A percentile compares a stretch with the other conserved stretches of the same genome.
phyloP scores from a whole-genome alignment of 1,140 invertebrate genomes.

The Acyrthosiphon pisum region DNA sequence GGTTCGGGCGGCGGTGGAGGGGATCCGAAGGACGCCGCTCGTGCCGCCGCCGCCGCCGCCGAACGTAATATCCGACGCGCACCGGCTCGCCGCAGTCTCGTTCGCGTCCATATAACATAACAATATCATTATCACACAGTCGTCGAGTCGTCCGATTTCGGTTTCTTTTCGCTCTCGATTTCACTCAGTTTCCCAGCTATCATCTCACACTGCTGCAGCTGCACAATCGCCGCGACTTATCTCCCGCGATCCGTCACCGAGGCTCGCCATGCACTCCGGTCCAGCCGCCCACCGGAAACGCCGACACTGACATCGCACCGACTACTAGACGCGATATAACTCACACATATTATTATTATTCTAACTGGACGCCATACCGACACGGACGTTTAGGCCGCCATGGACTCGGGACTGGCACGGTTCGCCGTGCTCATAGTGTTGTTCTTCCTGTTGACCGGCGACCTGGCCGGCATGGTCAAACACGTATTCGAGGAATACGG shows the following conservation, averaged over 20 bases:
- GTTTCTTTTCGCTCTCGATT: background rate
- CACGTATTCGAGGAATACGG: constrained; percentile 46
- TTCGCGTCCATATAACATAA: background rate
- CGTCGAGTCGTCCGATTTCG: background rate
- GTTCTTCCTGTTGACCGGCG: constrained; percentile 59
- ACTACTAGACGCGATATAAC: too few species aligned
- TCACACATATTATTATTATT: too few species aligned
- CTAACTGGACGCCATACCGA: too few species aligned
- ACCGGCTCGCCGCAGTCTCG: background rate
- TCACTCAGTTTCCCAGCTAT: background rate
- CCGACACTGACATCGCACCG: background rate
- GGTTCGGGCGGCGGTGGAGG: background rate
- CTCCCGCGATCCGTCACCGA: background rate
- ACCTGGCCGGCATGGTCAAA: constrained; percentile 54
- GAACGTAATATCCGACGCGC: background rate
- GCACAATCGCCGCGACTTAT: too few species aligned
- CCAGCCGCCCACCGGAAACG: background rate
- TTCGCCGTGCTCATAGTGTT: constrained; percentile 57
- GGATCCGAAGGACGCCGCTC: background rate
- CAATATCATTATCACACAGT: background rate
- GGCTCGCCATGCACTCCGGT: background rate
- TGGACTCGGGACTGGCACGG: constrained; percentile 57
- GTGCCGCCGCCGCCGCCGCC: background rate
- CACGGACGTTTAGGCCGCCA: background rate
- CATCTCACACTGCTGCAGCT: too few species aligned